Conservation (phyloP, 2,797 vertebrate species). For the Capromys pilorides region DNA sequence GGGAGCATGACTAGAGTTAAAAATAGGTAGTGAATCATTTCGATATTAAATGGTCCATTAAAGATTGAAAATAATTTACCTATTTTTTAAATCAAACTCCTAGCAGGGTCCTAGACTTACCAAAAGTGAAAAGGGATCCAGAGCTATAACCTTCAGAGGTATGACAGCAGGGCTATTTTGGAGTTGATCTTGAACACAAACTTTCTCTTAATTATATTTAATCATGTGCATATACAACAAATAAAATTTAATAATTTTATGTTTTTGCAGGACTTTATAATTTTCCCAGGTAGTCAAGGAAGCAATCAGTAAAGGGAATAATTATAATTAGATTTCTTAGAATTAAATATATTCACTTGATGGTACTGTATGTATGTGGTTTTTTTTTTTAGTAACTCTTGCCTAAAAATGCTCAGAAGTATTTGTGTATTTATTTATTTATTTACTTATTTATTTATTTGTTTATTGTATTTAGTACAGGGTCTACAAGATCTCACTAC, state of each 20-base stretch:
- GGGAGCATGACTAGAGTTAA: neutral
- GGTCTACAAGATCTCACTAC: no score
- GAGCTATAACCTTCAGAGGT: neutral
- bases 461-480: no score
- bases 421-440: no score
- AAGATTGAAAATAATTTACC: neutral
- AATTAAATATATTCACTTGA: slow-evolving; percentile 41
- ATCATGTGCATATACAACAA: slow-evolving; percentile 18
- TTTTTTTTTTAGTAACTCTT: slow-evolving; percentile 44
- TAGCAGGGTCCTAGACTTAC: neutral
- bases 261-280: neutral
- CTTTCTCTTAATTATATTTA: neutral
- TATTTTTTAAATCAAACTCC: neutral
- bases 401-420: slow-evolving; percentile 58
- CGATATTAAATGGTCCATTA: slow-evolving; percentile 17
- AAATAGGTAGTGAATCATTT: neutral
- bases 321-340: slow-evolving; percentile 18
- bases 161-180: neutral
- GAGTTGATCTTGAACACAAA: neutral
- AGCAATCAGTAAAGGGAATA: neutral
- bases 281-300: neutral
- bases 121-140: neutral
- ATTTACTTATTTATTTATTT: no score
- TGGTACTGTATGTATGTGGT: neutral
- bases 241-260: slow-evolving; percentile 33